Evolutionary conservation across 2,888 invertebrate genomes (phyloP), one percentile per base, ranked within the genome.

Genomic region (Tanytarsus gracilentus): DNA sequence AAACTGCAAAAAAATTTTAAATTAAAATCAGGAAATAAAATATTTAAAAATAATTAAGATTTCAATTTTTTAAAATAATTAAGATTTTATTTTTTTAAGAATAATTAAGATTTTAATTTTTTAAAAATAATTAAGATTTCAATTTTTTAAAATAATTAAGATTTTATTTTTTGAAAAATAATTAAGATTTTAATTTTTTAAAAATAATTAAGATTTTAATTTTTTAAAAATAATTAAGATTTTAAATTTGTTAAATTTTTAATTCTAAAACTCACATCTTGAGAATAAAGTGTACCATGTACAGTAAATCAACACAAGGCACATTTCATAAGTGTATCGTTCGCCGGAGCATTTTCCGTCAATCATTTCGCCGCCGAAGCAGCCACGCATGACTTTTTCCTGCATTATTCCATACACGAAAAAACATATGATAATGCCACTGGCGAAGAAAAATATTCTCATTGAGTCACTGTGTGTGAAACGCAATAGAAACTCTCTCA

Each of bases 311-410:
- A 18, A 11, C 14, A 55, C 55, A 6, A 40, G 16, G 0, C 16
- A 26, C 16, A 55, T 16, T 55, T 55, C 55, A 23, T 16, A 55
- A 16, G 26, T 23, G 16, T 18, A 55, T 25, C 27, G 39, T 14
- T 55, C 40, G 2, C 39, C 55, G 9, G 1, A 27, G 18, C 55
- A 55, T 1, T 16, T 26, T 26, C 27, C 51, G 2, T 40, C 53
- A 18, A 21, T 14, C 8, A 44, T 23, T 53, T 36, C 55, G 11
- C 55, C 55, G n/a, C 55, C 55, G 16, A 26, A 55, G 18, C 55
- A 55, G 4, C 14, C 40, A 14, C 55, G 26, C 55, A 55, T 55
- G 18, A 55, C 40, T 27, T 55, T 39, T 16, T 55, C 55, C 40
- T 55, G 55, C 26, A 55, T 14, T 3, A 55, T 25, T 6, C 39